phyloP scores from a whole-genome alignment of 2,113 vertebrate species.

The Enhydra lutris region DNA sequence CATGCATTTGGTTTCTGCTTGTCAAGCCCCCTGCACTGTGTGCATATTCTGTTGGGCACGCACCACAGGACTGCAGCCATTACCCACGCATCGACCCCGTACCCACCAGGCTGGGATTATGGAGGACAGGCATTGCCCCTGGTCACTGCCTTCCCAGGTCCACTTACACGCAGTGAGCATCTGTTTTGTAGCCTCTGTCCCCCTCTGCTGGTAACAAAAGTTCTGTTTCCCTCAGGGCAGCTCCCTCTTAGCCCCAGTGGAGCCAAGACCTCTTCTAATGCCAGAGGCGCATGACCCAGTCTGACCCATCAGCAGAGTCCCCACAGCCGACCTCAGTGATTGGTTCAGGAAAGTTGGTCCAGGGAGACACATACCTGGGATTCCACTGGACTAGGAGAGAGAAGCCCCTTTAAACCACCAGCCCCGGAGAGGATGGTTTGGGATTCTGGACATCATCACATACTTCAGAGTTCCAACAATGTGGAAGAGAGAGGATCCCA shows the following conservation, averaged over 20 bases:
- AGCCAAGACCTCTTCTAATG: neutral
- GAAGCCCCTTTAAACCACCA: neutral
- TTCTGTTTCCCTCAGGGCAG: neutral
- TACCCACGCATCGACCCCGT: neutral
- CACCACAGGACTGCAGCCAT: rapidly evolving
- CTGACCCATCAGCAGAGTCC: neutral
- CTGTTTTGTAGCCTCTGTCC: neutral
- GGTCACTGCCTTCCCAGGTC: neutral
- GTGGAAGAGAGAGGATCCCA: neutral
- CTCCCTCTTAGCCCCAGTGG: neutral
- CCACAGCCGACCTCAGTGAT: neutral
- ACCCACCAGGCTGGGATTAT: neutral
- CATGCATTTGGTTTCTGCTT: neutral
- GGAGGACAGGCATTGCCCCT: neutral
- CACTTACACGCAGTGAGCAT: neutral
- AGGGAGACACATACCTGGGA: neutral
- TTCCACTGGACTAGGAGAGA: neutral
- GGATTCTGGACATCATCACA: neutral
- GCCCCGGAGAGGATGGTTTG: neutral
- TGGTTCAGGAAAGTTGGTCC: neutral
- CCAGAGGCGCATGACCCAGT: neutral
- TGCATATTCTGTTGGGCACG: neutral
- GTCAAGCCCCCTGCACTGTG: rapidly evolving
- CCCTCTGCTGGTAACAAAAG: neutral
- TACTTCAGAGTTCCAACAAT: neutral